Conservation (phyloP, 2,888 invertebrate species). For the Eudasyphora cyanicolor region DNA sequence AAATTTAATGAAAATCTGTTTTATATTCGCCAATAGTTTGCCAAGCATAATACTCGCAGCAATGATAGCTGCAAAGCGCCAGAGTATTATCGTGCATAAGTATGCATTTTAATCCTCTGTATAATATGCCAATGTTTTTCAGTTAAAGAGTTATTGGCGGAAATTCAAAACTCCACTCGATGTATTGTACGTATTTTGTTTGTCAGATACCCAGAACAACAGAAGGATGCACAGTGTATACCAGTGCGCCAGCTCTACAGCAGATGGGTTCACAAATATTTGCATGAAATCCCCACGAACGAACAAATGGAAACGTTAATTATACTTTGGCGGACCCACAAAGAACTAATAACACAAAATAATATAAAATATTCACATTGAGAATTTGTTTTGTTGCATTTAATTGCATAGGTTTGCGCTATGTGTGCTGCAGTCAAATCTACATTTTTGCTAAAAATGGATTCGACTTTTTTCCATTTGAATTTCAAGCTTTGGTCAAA, state of each 20-base stretch:
- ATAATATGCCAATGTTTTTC: not conserved
- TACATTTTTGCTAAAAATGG: too few species aligned
- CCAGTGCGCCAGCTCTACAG: not conserved
- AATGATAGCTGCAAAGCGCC: not conserved
- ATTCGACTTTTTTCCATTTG: too few species aligned
- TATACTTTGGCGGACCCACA: constrained; percentile 31
- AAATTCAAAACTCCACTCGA: not conserved
- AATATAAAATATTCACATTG: constrained; percentile 36
- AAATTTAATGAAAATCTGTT: constrained; percentile 42
- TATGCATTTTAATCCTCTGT: constrained; percentile 3
- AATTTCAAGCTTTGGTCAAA: too few species aligned
- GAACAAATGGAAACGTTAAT: constrained; percentile 36
- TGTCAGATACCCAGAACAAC: not conserved
- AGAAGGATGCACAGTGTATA: too few species aligned
- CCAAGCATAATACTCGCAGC: not conserved
- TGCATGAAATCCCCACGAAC: constrained; percentile 26
- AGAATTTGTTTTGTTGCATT: constrained; percentile 29
- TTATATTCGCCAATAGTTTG: not conserved
- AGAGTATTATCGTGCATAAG: not conserved
- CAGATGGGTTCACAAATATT: not conserved
- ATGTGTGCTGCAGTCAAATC: too few species aligned
- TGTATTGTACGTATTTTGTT: not conserved
- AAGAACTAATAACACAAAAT: constrained; percentile 16
- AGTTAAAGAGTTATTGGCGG: not conserved
- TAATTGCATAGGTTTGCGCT: constrained; percentile 20